phyloP scores from a whole-genome alignment of 2,888 invertebrate genomes.

The Stratiomys singularior region DNA sequence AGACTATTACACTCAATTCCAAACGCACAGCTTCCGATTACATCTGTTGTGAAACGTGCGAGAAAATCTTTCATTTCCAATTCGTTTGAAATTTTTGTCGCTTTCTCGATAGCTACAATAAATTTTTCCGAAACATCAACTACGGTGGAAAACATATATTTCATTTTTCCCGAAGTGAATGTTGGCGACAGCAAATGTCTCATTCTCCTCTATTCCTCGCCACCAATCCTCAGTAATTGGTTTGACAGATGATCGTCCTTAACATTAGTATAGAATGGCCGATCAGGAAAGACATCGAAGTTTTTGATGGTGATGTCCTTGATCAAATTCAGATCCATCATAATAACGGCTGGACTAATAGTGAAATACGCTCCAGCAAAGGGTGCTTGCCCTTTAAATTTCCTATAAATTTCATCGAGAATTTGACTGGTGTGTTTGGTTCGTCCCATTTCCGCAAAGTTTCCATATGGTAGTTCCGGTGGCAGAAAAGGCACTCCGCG shows the following conservation, averaged over 20 bases:
- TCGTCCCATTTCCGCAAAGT: conserved; percentile 50
- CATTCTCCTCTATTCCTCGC: conserved; percentile 66
- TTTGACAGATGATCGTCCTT: conserved; percentile 62
- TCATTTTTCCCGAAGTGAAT: conserved; percentile 65
- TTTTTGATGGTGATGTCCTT: conserved; percentile 62
- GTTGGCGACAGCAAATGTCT: conserved; percentile 63
- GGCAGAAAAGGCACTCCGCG: conserved; percentile 46
- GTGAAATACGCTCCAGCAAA: conserved; percentile 52
- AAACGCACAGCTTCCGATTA: conserved; percentile 66
- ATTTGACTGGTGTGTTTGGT: conserved; percentile 42
- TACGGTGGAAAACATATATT: conserved; percentile 60
- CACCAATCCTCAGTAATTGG: conserved; percentile 62
- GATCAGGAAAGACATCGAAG: conserved; percentile 62
- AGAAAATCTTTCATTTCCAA: conserved; percentile 64
- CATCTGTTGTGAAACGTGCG: conserved; percentile 66
- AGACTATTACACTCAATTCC: conserved; percentile 66
- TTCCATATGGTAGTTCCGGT: conserved; percentile 57
- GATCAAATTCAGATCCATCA: conserved; percentile 56
- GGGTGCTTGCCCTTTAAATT: conserved; percentile 48
- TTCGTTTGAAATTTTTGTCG: neutral
- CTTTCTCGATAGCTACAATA: conserved; percentile 11
- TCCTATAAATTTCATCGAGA: conserved; percentile 22
- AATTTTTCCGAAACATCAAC: conserved; percentile 51
- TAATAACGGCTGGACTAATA: conserved; percentile 45
- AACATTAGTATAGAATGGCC: conserved; percentile 61